Evolutionary conservation across 2,888 invertebrate species (phyloP), one percentile per base, ranked within the genome.

Genomic region (Phlogophora meticulosa): DNA sequence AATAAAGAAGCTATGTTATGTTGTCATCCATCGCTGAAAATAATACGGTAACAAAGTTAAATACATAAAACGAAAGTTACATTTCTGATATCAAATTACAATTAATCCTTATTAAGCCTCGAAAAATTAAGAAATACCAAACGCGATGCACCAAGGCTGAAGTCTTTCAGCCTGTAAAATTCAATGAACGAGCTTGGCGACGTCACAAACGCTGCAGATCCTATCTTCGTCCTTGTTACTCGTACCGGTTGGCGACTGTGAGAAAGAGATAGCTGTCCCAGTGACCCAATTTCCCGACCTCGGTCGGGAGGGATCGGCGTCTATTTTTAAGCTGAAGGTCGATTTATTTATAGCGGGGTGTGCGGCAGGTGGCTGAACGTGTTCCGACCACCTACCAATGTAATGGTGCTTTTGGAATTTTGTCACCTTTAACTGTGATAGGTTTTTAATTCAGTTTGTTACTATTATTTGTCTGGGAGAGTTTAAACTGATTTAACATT

Each of bases 261-360:
- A 48, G 90, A 93, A 78, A 71, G 90, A 83, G 93, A 92, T 74
- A 77, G 87, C 61, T 55, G 82, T 60, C 85, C 86, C 83, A 87
- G 86, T 95, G 95, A 95, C 95, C 95, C 86, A 95, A 93, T 94
- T 95, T 93, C 86, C 90, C 91, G 93, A 95, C 94, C 95, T 93
- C 94, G 92, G 87, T 90, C 88, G 90, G 91, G 89, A 88, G 93
- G 93, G 94, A 92, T 91, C 91, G 92, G 87, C 90, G 88, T 95
- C 95, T 95, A 95, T 95, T 95, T 95, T 93, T 94, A 94, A 92
- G 88, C 93, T 94, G 94, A 95, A 95, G 95, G 95, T 95, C 95
- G 94, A 84, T 91, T 90, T 95, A 95, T 95, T 94, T 94, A 94
- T 95, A 94, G 93, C 88, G 78, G 84, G 89, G 87, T 82, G 88